Evolutionary conservation across 2,797 vertebrate species (phyloP).

Genomic region (Hemitrygon akajei): DNA sequence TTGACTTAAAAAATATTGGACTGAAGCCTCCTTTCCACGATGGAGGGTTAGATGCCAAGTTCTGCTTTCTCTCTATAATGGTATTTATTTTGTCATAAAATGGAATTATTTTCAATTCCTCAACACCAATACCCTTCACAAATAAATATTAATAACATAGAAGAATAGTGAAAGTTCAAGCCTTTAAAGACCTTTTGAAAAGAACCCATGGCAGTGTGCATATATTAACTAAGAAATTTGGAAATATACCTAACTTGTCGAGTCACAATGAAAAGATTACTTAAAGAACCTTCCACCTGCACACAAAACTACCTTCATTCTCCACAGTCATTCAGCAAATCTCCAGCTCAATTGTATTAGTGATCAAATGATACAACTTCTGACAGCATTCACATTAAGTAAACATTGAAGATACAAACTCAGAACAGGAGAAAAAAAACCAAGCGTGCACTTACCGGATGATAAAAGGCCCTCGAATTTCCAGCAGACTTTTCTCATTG

Average conservation of each 20-base stretch:
- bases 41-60: not conserved
- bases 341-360: not conserved
- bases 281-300: not conserved
- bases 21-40: not conserved
- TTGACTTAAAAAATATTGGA: not conserved
- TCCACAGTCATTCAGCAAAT: not conserved
- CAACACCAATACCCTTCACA: not conserved
- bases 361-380: not conserved
- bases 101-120: not conserved
- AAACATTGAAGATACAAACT: not conserved
- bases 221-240: not conserved
- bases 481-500: slow-evolving; percentile 85
- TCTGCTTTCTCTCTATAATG: not conserved
- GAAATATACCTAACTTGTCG: not conserved
- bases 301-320: not conserved
- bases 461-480: slow-evolving; percentile 85
- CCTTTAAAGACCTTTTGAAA: not conserved
- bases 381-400: too few relatives aligned
- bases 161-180: not conserved
- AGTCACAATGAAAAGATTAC: not conserved
- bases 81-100: not conserved
- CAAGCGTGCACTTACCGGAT: slow-evolving; percentile 68
- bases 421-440: not conserved
- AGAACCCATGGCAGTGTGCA: not conserved
- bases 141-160: not conserved